Base-by-base conservation (phyloP, 2,797 vertebrate species). In the Bradypodion ventrale region DNA sequence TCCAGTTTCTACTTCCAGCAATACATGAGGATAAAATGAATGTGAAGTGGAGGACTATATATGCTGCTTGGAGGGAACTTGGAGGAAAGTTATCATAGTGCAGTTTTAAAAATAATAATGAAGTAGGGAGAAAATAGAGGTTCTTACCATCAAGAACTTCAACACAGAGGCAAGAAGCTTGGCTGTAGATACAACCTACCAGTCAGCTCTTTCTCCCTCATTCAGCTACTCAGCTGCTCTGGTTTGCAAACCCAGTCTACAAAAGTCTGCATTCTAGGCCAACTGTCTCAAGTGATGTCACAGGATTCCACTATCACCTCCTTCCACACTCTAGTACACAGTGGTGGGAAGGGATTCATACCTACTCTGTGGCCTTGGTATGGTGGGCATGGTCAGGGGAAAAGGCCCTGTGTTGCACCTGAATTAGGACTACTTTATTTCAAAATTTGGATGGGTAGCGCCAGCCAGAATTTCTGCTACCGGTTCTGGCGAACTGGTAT, bases 281-380 rank as follows among this genome's bases (percentile, higher is more conserved):
- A 72, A 81, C 70, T 79, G 76, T 46, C 73, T 73, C 65, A 42
- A 19, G 29, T 49, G 78, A 85, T 44, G 65, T 87, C 85, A 80
- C 32, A 42, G 63, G 81, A 83, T 87, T 90, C 83, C 32, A 82
- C 40, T 69, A 23, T 56, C 0, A 0, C 75, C 15, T n/a, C 19
- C 60, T 83, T 80, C 90, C 92, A 90, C 78, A 89, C 85, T 74
- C 73, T 37, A 56, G 52, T 56, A 23, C 62, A 66, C 86, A 83
- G 27, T n/a, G 87, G 86, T 32, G 86, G 84, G 88, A 65, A 80
- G 77, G 37, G 9, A 29, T 76, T 82, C 90, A 91, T n/a, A n/a
- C n/a, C n/a, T n/a, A n/a, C n/a, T n/a, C n/a, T n/a, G n/a, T n/a
- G n/a, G n/a, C n/a, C n/a, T n/a, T n/a, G n/a, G n/a, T n/a, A n/a